phyloP scores from a whole-genome alignment of 2,797 vertebrate species.

The Fundulus diaphanus region DNA sequence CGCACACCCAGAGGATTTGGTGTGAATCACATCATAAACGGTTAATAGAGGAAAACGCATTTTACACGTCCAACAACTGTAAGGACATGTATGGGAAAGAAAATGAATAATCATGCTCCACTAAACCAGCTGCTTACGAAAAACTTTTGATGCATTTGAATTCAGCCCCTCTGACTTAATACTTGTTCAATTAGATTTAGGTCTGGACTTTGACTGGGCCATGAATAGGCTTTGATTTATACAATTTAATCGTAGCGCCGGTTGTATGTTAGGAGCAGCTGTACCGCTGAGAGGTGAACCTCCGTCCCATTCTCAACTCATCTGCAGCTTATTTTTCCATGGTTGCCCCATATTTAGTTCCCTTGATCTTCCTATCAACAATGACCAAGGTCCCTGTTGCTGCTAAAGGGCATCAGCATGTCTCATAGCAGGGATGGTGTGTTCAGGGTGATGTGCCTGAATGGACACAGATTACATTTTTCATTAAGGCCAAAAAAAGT shows the following conservation, averaged over 20 bases:
- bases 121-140: not conserved
- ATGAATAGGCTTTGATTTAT: not conserved
- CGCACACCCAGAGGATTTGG: too few species aligned
- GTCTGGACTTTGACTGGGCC: not conserved
- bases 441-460: not conserved
- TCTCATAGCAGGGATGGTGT: not conserved
- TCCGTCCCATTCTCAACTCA: not conserved
- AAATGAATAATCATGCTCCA: too few species aligned
- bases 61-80: too few species aligned
- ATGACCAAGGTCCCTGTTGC: not conserved
- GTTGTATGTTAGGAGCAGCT: not conserved
- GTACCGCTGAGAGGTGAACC: not conserved
- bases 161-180: not conserved
- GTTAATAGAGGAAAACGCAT: too few species aligned
- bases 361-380: not conserved
- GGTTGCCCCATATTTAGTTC: not conserved
- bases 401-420: not conserved
- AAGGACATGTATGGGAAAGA: too few species aligned
- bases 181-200: not conserved
- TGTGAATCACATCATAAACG: too few species aligned
- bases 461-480: not conserved
- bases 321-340: not conserved
- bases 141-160: not conserved
- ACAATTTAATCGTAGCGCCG: not conserved
- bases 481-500: not conserved